These are phyloP conservation scores for Gari tellinella DNA, from an alignment of 2,888 invertebrate species.

Conservation along the genomic window DNA sequence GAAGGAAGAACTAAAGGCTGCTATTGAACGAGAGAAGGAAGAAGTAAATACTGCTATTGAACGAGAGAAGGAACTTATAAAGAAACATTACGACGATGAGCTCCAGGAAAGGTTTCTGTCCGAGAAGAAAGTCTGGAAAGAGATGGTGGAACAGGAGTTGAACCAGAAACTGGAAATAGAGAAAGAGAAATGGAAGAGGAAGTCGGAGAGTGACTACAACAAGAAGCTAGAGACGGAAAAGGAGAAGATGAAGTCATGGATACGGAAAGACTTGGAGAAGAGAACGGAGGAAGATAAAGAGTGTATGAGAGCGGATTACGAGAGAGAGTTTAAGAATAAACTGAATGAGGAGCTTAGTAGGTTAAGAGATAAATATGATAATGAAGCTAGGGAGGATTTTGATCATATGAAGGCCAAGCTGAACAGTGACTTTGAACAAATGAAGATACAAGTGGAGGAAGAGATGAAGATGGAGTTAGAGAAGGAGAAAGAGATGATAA, in stretches of 20 bases:
- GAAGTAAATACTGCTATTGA: conserved; percentile 33
- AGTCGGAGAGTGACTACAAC: conserved; percentile 46
- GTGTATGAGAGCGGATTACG: conserved; percentile 38
- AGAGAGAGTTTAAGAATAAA: conserved; percentile 8
- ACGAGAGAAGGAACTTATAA: conserved; percentile 34
- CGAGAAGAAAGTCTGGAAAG: conserved; percentile 58
- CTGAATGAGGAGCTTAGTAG: conserved; percentile 9
- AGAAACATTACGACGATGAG: conserved; percentile 47
- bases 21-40: no score
- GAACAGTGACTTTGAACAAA: conserved; percentile 29
- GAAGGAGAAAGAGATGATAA: conserved; percentile 34
- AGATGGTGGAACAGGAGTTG: conserved; percentile 51
- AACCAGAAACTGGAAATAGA: conserved; percentile 53
- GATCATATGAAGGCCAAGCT: conserved; percentile 47
- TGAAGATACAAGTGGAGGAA: conserved; percentile 38
- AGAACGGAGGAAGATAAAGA: conserved; percentile 41
- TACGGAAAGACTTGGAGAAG: conserved; percentile 38
- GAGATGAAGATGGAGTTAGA: conserved; percentile 38
- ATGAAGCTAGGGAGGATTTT: conserved; percentile 37
- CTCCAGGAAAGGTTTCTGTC: conserved; percentile 44
- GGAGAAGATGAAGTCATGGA: conserved; percentile 35
- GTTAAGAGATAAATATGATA: conserved; percentile 16
- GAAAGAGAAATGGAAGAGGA: conserved; percentile 51
- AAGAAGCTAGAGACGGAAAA: conserved; percentile 53
- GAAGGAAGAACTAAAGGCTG: conserved; percentile 31